phyloP scores from a whole-genome alignment of 2,888 invertebrate species.

The Oscheius sp. region DNA sequence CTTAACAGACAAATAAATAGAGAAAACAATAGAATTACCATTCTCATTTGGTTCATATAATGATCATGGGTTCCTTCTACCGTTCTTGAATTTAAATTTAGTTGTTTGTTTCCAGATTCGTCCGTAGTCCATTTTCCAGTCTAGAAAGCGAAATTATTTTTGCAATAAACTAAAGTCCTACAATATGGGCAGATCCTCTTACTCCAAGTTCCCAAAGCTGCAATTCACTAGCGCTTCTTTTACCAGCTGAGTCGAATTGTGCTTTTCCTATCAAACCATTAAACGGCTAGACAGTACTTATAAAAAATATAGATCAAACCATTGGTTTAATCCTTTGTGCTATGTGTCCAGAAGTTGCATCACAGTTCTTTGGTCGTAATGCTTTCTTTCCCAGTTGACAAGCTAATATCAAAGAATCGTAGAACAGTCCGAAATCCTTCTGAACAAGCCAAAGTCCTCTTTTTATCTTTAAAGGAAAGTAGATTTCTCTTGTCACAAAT shows the following conservation, averaged over 20 bases:
- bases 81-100: slow-evolving; percentile 50
- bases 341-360: background rate
- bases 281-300: slow-evolving; percentile 32
- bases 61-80: slow-evolving; percentile 59
- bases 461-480: background rate
- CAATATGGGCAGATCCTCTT: slow-evolving; percentile 48
- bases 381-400: slow-evolving; percentile 35
- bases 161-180: slow-evolving; percentile 19
- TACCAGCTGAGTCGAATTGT: slow-evolving; percentile 42
- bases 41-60: slow-evolving; percentile 27
- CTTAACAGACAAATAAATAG: slow-evolving; percentile 33
- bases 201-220: slow-evolving; percentile 57
- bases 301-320: background rate
- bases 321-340: background rate
- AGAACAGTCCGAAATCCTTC: slow-evolving; percentile 51
- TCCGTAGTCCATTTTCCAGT: slow-evolving; percentile 59
- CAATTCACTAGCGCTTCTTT: slow-evolving; percentile 43
- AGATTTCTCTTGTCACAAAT: too few species aligned
- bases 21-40: background rate
- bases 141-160: slow-evolving; percentile 31
- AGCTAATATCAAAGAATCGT: slow-evolving; percentile 45
- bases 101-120: slow-evolving; percentile 42
- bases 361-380: background rate
- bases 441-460: slow-evolving; percentile 26
- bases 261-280: slow-evolving; percentile 51